phyloP scores from a whole-genome alignment of 2,888 invertebrate genomes.

The Leucophenga montana region DNA sequence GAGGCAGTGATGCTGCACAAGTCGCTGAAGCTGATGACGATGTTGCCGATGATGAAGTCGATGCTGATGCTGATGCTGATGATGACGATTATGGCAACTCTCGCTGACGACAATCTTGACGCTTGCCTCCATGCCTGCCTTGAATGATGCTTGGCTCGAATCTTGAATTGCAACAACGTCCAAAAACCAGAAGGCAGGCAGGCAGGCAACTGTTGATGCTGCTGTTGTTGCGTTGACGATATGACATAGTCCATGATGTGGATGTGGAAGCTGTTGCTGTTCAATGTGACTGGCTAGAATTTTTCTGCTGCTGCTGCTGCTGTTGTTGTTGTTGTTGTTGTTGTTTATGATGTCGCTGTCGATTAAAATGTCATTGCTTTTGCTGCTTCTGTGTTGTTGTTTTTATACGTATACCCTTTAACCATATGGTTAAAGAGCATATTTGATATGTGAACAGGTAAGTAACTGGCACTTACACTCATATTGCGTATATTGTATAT shows the following conservation, averaged over 20 bases:
- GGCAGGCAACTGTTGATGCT: conserved; percentile 25
- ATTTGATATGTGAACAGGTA: too few species aligned
- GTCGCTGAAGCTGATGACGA: conserved; percentile 33
- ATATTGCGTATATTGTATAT: too few species aligned
- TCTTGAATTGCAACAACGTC: too few species aligned
- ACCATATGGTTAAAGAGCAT: too few species aligned
- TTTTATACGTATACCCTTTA: conserved; percentile 5
- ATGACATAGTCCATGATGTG: not conserved
- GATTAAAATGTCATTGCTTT: conserved; percentile 65
- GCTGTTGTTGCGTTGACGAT: not conserved
- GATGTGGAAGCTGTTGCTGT: not conserved
- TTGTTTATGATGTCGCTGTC: conserved; percentile 45
- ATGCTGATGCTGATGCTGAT: not conserved
- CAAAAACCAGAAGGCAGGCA: conserved; percentile 9
- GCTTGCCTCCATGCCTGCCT: conserved; percentile 18
- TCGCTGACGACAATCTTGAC: conserved; percentile 17
- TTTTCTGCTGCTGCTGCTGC: conserved; percentile 3
- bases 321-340: conserved; percentile 21
- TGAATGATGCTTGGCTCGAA: too few species aligned
- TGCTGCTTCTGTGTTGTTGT: conserved; percentile 44
- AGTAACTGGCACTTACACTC: too few species aligned
- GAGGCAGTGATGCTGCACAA: conserved; percentile 63
- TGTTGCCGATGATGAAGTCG: conserved; percentile 34
- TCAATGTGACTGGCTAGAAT: not conserved
- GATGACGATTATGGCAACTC: conserved; percentile 24